Conservation (phyloP, 2,797 vertebrate species). For the Scyliorhinus canicula region DNA sequence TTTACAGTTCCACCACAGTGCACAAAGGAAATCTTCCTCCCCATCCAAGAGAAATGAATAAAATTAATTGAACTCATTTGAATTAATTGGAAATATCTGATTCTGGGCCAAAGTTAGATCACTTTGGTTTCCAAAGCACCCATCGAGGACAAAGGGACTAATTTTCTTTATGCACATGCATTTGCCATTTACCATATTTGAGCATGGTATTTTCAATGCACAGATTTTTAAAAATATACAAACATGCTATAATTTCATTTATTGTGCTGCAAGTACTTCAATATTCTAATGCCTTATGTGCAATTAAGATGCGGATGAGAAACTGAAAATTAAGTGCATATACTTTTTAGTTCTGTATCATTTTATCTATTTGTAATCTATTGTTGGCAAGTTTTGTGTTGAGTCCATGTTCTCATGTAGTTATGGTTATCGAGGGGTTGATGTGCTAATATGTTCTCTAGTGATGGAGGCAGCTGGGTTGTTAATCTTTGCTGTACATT, state of each 20-base stretch:
- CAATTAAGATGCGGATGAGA: background rate
- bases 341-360: background rate
- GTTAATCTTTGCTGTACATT: background rate
- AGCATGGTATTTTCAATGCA: background rate
- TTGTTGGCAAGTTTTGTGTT: background rate
- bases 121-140: background rate
- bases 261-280: background rate
- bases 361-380: background rate
- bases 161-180: background rate
- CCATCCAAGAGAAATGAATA: background rate
- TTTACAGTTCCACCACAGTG: background rate
- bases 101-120: background rate
- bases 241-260: background rate
- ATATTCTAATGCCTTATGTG: background rate
- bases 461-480: background rate
- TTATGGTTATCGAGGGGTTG: background rate
- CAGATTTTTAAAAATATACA: background rate
- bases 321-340: background rate
- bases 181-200: background rate
- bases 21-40: background rate
- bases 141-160: background rate
- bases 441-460: background rate
- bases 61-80: background rate
- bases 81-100: background rate
- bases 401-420: background rate